Evolutionary conservation across 2,113 vertebrate genomes (phyloP), one percentile per base, ranked within the genome.

Genomic region (Hippoglossus stenolepis): DNA sequence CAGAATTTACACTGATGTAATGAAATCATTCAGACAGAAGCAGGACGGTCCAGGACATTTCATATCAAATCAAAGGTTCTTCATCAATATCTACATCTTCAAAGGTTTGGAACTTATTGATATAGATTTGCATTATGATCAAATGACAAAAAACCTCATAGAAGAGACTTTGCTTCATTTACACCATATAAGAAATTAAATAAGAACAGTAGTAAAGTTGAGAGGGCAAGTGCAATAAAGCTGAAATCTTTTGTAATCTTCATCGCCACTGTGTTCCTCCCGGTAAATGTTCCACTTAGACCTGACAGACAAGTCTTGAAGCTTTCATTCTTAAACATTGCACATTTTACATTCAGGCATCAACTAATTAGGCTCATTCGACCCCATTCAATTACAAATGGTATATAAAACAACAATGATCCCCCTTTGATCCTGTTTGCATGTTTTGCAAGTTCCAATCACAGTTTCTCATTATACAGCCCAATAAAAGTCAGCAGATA

Each of bases 201-300:
- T 58, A 69, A 66, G 18, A 51, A 74, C 69, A 75, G 64, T 54
- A 75, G n/a, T 74, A 65, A 62, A n/a, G 77, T 77, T 20, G 38
- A 60, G 31, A 87, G 23, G 82, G 85, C 47, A 73, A 88, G 87
- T 90, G 87, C 84, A 90, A 86, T 82, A 83, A 83, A 73, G 59
- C 70, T 83, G 10, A 88, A 71, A 77, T 68, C 0, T 49, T 65
- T 53, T 58, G 2, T 31, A 31, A 69, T 24, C 45, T 65, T 53
- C 70, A 73, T 63, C 53, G 14, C 26, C 69, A 62, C 3, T 10
- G 11, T 26, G 28, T 58, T 43, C n/a, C 31, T 65, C 15, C 17
- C 6, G 47, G 53, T 47, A 18, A 65, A 68, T 47, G 11, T 71
- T 75, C 21, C 35, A 35, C 31, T 45, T 63, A 20, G 2, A 51